Evolutionary conservation across 2,888 invertebrate genomes (phyloP).

Genomic region (Cryptus armator): DNA sequence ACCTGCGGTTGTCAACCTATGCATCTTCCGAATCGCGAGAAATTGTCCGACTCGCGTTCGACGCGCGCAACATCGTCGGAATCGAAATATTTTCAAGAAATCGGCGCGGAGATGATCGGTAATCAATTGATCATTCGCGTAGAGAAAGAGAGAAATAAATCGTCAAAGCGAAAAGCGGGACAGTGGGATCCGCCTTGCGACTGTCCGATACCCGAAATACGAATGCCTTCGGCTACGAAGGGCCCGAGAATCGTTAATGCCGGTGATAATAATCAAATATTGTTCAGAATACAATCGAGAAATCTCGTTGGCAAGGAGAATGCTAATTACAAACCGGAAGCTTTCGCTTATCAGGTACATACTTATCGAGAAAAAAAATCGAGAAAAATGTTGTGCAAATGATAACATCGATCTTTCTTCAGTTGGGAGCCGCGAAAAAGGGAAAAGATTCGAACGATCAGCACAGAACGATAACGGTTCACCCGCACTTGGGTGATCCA

Average conservation of each 20-base stretch:
- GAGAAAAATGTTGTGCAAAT: not conserved
- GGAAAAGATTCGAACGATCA: conserved; percentile 71
- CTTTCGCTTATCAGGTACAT: conserved; percentile 76
- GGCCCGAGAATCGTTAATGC: conserved; percentile 80
- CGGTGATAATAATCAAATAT: conserved; percentile 79
- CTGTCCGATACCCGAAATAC: conserved; percentile 80
- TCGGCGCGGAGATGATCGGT: conserved; percentile 89
- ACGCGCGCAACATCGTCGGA: not conserved
- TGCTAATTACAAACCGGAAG: conserved; percentile 73
- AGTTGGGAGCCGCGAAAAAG: conserved; percentile 70
- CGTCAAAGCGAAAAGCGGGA: conserved; percentile 66
- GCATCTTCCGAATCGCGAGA: conserved; percentile 22
- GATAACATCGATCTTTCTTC: not conserved
- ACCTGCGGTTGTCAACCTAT: conserved; percentile 64
- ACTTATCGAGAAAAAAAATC: not conserved
- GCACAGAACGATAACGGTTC: conserved; percentile 78
- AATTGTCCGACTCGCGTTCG: not conserved
- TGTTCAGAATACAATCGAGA: conserved; percentile 79
- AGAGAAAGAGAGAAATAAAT: conserved; percentile 86
- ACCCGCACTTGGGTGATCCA: conserved; percentile 74
- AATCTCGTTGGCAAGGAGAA: conserved; percentile 71
- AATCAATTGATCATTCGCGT: conserved; percentile 89
- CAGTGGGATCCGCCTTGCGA: conserved; percentile 81
- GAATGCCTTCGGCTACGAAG: conserved; percentile 75
- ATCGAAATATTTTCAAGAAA: conserved; percentile 88